Evolutionary conservation across 2,113 vertebrate species (phyloP).

Genomic region (Vireo altiloquus): DNA sequence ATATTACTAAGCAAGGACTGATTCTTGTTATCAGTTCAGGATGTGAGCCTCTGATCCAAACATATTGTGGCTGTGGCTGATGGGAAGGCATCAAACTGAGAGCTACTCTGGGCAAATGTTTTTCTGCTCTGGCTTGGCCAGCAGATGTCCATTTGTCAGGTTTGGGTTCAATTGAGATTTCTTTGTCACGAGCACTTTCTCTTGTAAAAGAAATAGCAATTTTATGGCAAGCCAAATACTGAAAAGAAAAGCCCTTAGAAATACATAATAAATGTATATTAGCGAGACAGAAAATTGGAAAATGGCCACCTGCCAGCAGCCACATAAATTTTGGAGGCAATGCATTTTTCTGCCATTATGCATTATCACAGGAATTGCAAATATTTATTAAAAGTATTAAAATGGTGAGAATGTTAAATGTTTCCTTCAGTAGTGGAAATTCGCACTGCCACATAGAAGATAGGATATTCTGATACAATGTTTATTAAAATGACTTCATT

Average conservation of each 20-base stretch:
- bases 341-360: constrained; percentile 73
- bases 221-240: constrained; percentile 52
- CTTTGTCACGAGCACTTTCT: not conserved
- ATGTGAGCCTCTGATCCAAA: constrained; percentile 10
- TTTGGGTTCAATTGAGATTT: constrained; percentile 22
- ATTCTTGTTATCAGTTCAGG: not conserved
- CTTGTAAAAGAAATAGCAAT: constrained; percentile 52
- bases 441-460: constrained; percentile 69
- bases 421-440: constrained; percentile 76
- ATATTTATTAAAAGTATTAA: constrained; percentile 85
- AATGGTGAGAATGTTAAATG: constrained; percentile 80
- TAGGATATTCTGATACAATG: constrained; percentile 75
- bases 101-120: not conserved
- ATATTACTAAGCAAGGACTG: not conserved
- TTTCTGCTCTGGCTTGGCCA: not conserved
- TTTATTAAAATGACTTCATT: constrained; percentile 83
- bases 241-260: constrained; percentile 56
- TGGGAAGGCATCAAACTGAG: not conserved
- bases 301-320: constrained; percentile 77
- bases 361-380: constrained; percentile 78
- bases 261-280: constrained; percentile 75
- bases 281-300: constrained; percentile 78
- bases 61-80: not conserved
- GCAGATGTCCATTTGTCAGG: constrained; percentile 41
- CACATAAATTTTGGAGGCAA: constrained; percentile 77